Evolutionary conservation across 2,888 invertebrate species (phyloP).

Genomic region (Sinhomidia bicolor): DNA sequence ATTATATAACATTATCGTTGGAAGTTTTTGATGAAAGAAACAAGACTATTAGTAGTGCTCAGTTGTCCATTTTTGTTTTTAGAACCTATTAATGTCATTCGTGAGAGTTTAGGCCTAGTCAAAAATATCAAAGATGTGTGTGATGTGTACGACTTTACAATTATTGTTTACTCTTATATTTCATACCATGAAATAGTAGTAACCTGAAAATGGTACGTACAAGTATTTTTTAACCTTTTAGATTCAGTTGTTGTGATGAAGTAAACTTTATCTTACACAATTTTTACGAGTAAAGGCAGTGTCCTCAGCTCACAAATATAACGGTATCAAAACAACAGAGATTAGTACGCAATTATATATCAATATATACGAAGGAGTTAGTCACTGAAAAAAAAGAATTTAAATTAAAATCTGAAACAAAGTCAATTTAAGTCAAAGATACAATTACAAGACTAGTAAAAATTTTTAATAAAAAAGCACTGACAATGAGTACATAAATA

Average conservation of each 20-base stretch:
- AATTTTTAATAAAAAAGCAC: not conserved
- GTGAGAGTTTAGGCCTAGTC: not conserved
- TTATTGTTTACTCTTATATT: not conserved
- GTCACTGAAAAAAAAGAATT: no score
- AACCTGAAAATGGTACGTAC: not conserved
- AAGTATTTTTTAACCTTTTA: not conserved
- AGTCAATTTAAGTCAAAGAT: not conserved
- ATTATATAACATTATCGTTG: no score
- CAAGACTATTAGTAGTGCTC: no score
- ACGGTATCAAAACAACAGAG: not conserved
- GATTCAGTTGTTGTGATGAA: not conserved
- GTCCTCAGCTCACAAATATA: constrained; percentile 16
- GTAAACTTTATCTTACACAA: not conserved
- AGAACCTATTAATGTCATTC: not conserved
- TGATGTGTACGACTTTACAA: not conserved
- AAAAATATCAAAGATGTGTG: not conserved
- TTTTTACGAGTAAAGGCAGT: constrained; percentile 23
- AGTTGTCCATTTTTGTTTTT: no score
- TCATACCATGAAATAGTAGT: not conserved
- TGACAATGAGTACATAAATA: not conserved
- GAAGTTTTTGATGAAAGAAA: no score
- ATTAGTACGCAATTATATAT: not conserved
- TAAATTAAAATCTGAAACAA: not conserved
- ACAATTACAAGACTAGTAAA: not conserved
- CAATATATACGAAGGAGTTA: not conserved